Conservation (phyloP, 2,888 invertebrate genomes). For the Mesoligia furuncula region DNA sequence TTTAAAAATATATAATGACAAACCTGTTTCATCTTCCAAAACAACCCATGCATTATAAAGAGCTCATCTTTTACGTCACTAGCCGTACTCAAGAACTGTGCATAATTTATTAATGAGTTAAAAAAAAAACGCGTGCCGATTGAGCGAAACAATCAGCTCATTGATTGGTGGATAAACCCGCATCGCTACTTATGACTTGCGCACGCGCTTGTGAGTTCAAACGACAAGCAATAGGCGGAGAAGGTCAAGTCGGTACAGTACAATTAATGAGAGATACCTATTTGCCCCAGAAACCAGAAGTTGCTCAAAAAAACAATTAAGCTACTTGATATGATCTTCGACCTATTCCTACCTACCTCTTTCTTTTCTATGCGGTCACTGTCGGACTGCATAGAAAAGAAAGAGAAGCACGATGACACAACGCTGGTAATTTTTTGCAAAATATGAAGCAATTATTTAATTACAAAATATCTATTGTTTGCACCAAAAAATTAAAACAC, state of each 20-base stretch:
- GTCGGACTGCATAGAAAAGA: too few species aligned
- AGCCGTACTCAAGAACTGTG: not conserved
- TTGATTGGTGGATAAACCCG: slow-evolving; percentile 49
- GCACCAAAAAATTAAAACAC: too few species aligned
- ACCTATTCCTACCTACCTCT: too few species aligned
- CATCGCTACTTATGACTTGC: slow-evolving; percentile 12
- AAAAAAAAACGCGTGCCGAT: slow-evolving; percentile 27
- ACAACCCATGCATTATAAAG: not conserved
- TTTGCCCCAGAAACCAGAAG: not conserved
- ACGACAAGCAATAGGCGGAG: not conserved
- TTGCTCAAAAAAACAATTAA: not conserved
- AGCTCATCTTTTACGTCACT: slow-evolving; percentile 1
- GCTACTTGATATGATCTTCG: not conserved
- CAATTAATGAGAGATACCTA: not conserved
- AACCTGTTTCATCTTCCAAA: not conserved
- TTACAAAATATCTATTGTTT: too few species aligned
- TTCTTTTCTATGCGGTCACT: too few species aligned
- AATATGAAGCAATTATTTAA: too few species aligned
- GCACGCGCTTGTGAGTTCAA: slow-evolving; percentile 31
- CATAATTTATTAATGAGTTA: slow-evolving; percentile 32
- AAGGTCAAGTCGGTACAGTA: slow-evolving; percentile 17
- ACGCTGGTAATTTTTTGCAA: too few species aligned
- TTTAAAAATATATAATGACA: not conserved
- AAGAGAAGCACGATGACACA: too few species aligned
- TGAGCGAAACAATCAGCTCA: slow-evolving; percentile 9